Percentiles rank a stretch among this genome's conserved stretches.
Evolutionary conservation across 2,888 invertebrate species (phyloP).

Genomic region (Idaea dimidiata): DNA sequence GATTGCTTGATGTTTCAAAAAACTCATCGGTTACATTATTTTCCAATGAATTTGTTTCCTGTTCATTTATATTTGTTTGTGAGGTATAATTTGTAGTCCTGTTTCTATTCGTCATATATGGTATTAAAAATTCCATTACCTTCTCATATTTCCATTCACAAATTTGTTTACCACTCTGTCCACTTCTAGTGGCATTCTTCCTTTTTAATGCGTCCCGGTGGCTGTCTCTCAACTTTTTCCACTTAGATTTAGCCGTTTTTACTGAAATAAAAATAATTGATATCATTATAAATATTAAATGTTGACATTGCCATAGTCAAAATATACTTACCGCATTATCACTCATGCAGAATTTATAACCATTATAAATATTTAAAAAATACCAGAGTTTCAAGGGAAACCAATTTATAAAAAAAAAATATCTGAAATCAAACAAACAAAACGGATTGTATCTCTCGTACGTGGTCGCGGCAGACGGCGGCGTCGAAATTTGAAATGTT

Average conservation of each 20-base stretch:
- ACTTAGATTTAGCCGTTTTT: constrained; percentile 19
- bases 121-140: constrained; percentile 14
- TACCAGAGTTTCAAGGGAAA: constrained; percentile 20
- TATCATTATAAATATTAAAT: constrained; percentile 18
- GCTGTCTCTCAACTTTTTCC: constrained; percentile 27
- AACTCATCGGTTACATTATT: constrained; percentile 16
- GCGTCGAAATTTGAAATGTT: constrained; percentile 17
- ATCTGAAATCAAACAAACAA: constrained; percentile 14
- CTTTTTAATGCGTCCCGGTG: constrained; percentile 24
- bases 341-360: constrained; percentile 14
- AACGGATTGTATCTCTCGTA: constrained; percentile 17
- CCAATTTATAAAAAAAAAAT: constrained; percentile 19
- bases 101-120: constrained; percentile 16
- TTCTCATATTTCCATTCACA: constrained; percentile 21
- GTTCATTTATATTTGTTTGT: constrained; percentile 18
- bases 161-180: constrained; percentile 18
- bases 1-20: constrained; percentile 19
- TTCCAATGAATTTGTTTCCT: constrained; percentile 21
- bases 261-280: constrained; percentile 19
- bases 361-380: constrained; percentile 17
- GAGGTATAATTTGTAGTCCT: constrained; percentile 16
- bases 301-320: constrained; percentile 15
- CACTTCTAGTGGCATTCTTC: constrained; percentile 19
- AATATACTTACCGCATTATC: constrained; percentile 15
- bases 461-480: constrained; percentile 17